phyloP scores from a whole-genome alignment of 1,140 invertebrate genomes.

The Brachionus calyciflorus region DNA sequence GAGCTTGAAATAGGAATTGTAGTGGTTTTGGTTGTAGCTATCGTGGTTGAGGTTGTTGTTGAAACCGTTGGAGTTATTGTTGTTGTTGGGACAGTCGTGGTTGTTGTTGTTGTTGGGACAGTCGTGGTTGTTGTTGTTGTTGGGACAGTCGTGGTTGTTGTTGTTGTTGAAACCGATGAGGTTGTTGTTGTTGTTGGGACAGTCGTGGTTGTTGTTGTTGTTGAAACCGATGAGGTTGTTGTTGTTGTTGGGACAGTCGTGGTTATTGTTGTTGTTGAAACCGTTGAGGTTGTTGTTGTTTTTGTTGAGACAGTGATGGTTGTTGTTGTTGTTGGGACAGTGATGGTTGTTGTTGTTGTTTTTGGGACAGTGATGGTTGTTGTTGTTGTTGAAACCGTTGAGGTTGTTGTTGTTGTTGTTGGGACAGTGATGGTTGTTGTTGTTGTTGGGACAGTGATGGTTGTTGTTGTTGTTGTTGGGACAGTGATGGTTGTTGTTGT shows the following conservation, averaged over 20 bases:
- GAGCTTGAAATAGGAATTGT: no score
- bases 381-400: not conserved
- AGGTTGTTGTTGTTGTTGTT: not conserved
- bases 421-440: not conserved
- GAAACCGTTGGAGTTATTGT: no score
- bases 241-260: not conserved
- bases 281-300: not conserved
- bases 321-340: not conserved
- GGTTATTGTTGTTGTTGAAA: not conserved
- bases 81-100: not conserved
- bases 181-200: not conserved
- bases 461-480: not conserved
- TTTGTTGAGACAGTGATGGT: not conserved
- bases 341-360: not conserved
- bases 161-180: not conserved
- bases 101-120: not conserved
- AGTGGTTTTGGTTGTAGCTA: no score
- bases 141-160: not conserved
- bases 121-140: not conserved
- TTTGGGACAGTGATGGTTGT: not conserved
- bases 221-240: not conserved
- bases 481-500: no score
- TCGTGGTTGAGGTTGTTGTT: no score
- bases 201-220: not conserved
- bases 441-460: not conserved